Evolutionary conservation across 2,888 invertebrate genomes (phyloP), one percentile per base, ranked within the genome.

Genomic region (Periphyllus acericola): DNA sequence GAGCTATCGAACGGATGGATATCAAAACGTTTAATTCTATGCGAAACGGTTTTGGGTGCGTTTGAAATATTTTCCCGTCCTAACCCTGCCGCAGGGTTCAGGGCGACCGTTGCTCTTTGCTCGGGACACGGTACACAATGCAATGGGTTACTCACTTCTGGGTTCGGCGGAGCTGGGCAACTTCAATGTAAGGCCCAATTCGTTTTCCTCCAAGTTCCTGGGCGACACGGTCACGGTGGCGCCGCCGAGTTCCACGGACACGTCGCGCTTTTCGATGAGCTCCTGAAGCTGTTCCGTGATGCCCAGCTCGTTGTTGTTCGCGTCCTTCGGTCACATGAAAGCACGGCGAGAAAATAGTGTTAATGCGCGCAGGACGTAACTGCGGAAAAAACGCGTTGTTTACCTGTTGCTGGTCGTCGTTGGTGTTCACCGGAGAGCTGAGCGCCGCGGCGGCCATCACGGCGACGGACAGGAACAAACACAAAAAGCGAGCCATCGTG

Each of bases 261-360:
- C 95, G 91, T 96, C 96, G 91, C 96, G 96, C 89, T 94, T 94
- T 90, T 94, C 93, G 90, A 96, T 93, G 92, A 94, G 96, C 91
- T 93, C 93, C 91, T 95, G 95, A 75, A 96, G 92, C 90, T 93
- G 94, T 90, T 95, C 95, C 91, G 95, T 92, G 91, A 87, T 32
- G 25, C 83, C 75, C 68, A 74, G 19, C 0, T 76, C 83, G 68
- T 76, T 76, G 68, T 52, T n/a, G 52, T 40, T 72, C 25, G 19
- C 66, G 25, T 66, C 84, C 83, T 84, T 68, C 68, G 72, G 14
- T 46, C 46, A 11, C 14, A 46, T 46, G 46, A 46, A 46, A 46
- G 11, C 46, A 46, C 46, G 46, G 46, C 46, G 46, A 46, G 14
- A 46, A 46, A 46, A 46, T 14, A 46, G 1, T 14, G 14, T 46